Percentiles rank a stretch among this genome's conserved stretches.
phyloP scores from a whole-genome alignment of 2,113 vertebrate species.

The Ivindomyrus marchei region DNA sequence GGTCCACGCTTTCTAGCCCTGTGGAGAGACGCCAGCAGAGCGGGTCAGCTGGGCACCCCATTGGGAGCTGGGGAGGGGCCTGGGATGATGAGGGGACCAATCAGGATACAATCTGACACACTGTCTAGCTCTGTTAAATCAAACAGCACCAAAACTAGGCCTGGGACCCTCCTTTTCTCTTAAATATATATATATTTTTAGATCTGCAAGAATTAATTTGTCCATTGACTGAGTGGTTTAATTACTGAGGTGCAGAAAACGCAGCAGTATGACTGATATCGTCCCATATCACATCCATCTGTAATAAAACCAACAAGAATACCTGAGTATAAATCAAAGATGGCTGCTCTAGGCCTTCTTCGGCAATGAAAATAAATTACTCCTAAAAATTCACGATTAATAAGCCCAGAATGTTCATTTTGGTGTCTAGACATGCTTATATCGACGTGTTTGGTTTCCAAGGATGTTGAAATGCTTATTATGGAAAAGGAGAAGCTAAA shows the following conservation, averaged over 20 bases:
- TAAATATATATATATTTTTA: neutral
- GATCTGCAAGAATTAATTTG: neutral
- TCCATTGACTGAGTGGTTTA: neutral
- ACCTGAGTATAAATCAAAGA: neutral
- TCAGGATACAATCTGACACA: neutral
- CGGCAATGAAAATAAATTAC: neutral
- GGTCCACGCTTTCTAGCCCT: constrained; percentile 95
- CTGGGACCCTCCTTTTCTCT: neutral
- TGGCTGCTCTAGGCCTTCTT: neutral
- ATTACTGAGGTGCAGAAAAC: neutral
- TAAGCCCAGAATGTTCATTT: neutral
- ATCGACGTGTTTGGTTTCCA: neutral
- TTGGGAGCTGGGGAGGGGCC: neutral
- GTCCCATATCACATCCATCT: neutral
- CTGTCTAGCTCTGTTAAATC: neutral
- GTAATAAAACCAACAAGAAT: neutral
- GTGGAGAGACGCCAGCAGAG: neutral
- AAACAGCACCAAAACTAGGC: neutral
- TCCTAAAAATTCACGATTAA: neutral
- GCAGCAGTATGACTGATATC: neutral
- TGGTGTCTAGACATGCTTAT: neutral
- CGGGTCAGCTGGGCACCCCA: neutral
- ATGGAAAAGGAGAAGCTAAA: neutral
- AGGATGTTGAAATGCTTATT: neutral
- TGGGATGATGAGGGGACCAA: neutral